These are phyloP conservation scores for Isurus oxyrinchus DNA, from an alignment of 2,113 vertebrate genomes.

Conservation along the genomic window DNA sequence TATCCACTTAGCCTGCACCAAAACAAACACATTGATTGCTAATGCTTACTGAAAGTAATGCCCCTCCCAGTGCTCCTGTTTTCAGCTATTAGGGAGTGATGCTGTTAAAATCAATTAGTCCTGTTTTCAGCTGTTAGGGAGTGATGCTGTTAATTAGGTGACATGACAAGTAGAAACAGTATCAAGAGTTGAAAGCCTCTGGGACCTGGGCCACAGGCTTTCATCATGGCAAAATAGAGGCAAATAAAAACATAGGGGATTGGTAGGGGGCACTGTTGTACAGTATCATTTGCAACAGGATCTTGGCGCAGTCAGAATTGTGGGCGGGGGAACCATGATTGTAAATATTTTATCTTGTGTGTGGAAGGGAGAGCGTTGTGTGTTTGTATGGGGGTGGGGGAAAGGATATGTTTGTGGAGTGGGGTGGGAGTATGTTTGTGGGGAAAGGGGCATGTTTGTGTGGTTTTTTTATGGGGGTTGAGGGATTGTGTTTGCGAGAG, in stretches of 20 bases:
- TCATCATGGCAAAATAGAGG: neutral
- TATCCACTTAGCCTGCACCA: neutral
- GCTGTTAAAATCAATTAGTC: too few species aligned
- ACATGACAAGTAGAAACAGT: neutral
- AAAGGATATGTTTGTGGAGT: too few species aligned
- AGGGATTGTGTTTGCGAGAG: too few species aligned
- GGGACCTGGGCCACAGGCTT: neutral
- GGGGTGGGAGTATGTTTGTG: too few species aligned
- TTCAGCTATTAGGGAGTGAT: too few species aligned
- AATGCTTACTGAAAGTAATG: neutral
- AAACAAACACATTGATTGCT: neutral
- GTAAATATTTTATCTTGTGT: neutral
- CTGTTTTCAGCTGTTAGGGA: neutral
- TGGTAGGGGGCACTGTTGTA: neutral
- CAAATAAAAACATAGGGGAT: neutral
- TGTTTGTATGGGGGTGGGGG: too few species aligned
- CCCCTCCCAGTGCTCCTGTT: neutral
- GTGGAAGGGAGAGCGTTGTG: too few species aligned
- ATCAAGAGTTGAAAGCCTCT: neutral
- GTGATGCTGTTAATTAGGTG: neutral
- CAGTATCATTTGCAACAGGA: neutral
- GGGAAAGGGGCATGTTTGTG: too few species aligned
- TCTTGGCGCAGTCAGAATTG: neutral
- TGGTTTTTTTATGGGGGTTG: too few species aligned
- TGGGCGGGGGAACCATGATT: neutral